Evolutionary conservation across 2,113 vertebrate species (phyloP), one percentile per base, ranked within the genome.

Genomic region (Tursiops truncatus): DNA sequence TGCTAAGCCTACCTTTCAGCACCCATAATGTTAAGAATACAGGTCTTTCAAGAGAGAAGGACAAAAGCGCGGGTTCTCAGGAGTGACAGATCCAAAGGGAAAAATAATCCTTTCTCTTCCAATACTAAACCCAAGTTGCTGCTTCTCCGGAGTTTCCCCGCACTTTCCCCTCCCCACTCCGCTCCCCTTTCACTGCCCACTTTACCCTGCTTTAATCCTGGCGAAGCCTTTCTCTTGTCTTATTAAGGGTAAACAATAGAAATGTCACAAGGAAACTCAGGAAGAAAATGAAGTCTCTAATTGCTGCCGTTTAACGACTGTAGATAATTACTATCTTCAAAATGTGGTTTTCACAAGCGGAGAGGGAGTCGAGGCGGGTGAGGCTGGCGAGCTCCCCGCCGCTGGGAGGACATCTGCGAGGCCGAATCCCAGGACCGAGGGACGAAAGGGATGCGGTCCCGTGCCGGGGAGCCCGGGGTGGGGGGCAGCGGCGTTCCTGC

Each of bases 41-140:
- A 95, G 86, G 96, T 97, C 95, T 91, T 96, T 56, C 65, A 98
- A 84, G 95, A 92, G 84, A 97, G 95, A 71, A 94, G 94, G 94
- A 92, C 95, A 97, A 96, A 97, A 97, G 98, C 93, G 95, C 97
- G 97, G 80, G 77, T 91, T 85, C 81, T 89, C 36, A 1, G 36
- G 71, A 98, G 96, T 41, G 84, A 97, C 97, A 31, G 58, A 79
- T 89, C 94, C 93, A 94, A 96, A 96, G 77, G 60, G 50, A 94
- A 95, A 98, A 96, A 97, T 63, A 97, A 97, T 96, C 96, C 97
- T 98, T 98, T 86, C 96, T 96, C 89, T 97, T 25, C 58, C 60
- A 20, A 50, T 85, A n/a, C 62, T 20, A 93, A 97, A 94, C 23
- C 28, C 2, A 74, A 97, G 94, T 12, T 14, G 92, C 84, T 92